These are phyloP conservation scores for Eupeodes latifasciatus DNA, from an alignment of 2,888 invertebrate genomes.

Conservation along the genomic window DNA sequence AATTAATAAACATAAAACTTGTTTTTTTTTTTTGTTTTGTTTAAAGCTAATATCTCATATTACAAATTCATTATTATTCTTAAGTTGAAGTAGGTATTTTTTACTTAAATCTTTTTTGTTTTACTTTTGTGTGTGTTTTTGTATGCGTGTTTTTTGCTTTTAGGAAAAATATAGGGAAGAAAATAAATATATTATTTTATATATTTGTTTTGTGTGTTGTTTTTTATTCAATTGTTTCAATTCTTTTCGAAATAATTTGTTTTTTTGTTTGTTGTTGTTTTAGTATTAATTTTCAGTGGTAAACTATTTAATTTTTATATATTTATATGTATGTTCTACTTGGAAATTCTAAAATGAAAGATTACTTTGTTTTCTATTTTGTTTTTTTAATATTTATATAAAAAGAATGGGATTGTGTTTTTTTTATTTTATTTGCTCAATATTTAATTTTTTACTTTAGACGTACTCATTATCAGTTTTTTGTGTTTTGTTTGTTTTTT, in stretches of 20 bases:
- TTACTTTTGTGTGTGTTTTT: conserved; percentile 61
- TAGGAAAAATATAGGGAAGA: conserved; percentile 64
- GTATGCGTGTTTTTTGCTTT: conserved; percentile 73
- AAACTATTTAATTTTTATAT: conserved; percentile 64
- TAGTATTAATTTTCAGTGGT: conserved; percentile 58
- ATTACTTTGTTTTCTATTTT: conserved; percentile 67
- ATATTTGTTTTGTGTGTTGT: conserved; percentile 20
- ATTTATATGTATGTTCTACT: conserved; percentile 67
- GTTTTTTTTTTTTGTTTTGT: conserved; percentile 24
- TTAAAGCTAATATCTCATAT: conserved; percentile 75
- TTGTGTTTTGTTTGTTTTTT: conserved; percentile 49
- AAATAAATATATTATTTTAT: conserved; percentile 49
- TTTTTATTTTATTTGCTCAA: conserved; percentile 52
- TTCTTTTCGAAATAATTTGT: conserved; percentile 53
- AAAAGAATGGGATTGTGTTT: conserved; percentile 76
- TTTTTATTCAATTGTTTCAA: conserved; percentile 11
- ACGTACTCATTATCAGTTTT: conserved; percentile 72
- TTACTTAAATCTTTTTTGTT: conserved; percentile 21
- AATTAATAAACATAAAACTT: conserved; percentile 46
- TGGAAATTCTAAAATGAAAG: conserved; percentile 75
- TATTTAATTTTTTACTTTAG: conserved; percentile 63
- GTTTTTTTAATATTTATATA: conserved; percentile 64
- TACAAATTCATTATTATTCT: conserved; percentile 59
- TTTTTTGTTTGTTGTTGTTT: conserved; percentile 1
- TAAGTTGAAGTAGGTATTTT: conserved; percentile 61